Conservation (phyloP, 92 coral and sea anemone species). For the Pocillopora meandrina region DNA sequence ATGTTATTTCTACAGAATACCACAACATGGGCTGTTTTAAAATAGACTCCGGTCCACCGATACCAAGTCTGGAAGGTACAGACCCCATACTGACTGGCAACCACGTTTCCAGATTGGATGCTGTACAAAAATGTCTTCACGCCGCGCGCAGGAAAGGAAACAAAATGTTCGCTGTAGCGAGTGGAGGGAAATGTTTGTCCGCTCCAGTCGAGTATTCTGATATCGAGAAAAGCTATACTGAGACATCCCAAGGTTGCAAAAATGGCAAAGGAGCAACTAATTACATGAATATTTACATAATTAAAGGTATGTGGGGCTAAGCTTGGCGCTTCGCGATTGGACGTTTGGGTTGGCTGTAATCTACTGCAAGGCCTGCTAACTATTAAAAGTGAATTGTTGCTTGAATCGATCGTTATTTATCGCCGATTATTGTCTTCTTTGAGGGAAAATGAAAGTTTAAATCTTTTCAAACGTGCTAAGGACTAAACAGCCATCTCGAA, state of each 20-base stretch:
- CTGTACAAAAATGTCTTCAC: background rate
- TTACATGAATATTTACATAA: slow-evolving; percentile 1
- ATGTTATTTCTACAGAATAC: slow-evolving; percentile 5
- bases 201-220: background rate
- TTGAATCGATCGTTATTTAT: no score
- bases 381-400: no score
- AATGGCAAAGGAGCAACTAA: background rate
- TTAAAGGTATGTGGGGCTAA: background rate
- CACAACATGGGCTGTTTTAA: slow-evolving; percentile 10
- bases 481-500: no score
- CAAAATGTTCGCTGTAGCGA: background rate
- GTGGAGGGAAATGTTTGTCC: slow-evolving; percentile 15
- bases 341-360: no score
- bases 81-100: slow-evolving; percentile 1
- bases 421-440: no score
- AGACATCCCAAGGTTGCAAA: background rate
- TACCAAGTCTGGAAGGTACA: background rate
- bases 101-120: background rate
- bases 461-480: no score
- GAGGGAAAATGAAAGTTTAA: no score
- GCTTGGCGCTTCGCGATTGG: no score
- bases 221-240: background rate
- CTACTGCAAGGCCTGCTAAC: no score
- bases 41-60: background rate
- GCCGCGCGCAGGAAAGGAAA: slow-evolving; percentile 19